Base-by-base conservation (phyloP, 2,113 vertebrate species). In the Pholis gunnellus region DNA sequence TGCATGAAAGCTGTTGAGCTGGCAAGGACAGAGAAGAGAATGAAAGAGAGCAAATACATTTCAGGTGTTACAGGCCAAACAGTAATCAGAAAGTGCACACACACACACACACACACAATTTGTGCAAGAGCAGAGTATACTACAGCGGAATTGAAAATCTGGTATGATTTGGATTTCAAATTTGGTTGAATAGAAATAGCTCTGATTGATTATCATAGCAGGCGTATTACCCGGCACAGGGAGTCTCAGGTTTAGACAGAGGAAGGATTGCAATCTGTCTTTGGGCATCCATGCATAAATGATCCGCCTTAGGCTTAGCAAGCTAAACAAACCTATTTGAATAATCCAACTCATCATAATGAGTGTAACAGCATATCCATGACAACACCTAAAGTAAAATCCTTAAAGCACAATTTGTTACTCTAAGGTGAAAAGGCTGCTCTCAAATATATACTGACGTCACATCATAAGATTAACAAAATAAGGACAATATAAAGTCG, bases 261-360 rank as follows among this genome's bases (percentile, higher is more conserved):
- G 70, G 42, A 82, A 76, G 78, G 76, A 89, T 68, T 77, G 75
- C 88, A 89, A 88, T 90, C 87, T 88, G 80, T 87, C 81, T 78
- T 68, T 82, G 83, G 85, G 72, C 76, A 85, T 48, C 79, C 83
- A 85, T 88, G 87, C 90, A 89, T 88, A 87, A 85, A 91, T 85
- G 82, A 87, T 78, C 80, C 22, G 72, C 89, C 73, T 87, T 31
- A 81, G 81, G 88, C 90, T 86, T 85, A 84, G 72, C 76, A 74
- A 88, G 79, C 78, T 79, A 91, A 86, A 90, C 83, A 83, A 91
- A 91, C 80, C 75, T 72, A 89, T 94, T 84, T 92, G 75, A 92
- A 90, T 90, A 92, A 92, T 91, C 85, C 90, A 87, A 74, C 61
- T 89, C 65, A 81, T 85, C 81, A 90, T 84, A 65, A 89, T 80